Percentiles rank a stretch among this genome's conserved stretches.
Evolutionary conservation across 2,888 invertebrate genomes (phyloP).

Genomic region (Pyrochroa serraticornis): DNA sequence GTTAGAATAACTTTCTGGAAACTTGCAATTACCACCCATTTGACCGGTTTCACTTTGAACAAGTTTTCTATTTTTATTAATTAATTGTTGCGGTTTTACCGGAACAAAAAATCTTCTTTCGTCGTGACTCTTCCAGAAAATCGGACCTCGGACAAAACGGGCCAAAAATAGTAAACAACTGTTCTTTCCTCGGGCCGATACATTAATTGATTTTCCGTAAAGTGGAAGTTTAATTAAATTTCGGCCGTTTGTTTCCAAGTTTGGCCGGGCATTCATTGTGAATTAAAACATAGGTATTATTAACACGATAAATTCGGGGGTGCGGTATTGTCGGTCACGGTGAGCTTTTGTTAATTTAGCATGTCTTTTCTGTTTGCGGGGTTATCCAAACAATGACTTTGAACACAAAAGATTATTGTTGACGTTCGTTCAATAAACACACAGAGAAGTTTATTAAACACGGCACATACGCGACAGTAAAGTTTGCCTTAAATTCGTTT

Average conservation of each 20-base stretch:
- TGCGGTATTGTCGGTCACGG: slow-evolving; percentile 15
- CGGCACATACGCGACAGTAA: no score
- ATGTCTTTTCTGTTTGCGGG: slow-evolving; percentile 1
- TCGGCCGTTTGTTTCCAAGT: slow-evolving; percentile 22
- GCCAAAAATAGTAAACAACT: no score
- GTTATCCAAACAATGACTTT: slow-evolving; percentile 12
- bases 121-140: no score
- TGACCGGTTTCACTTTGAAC: no score
- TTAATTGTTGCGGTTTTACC: no score
- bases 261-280: slow-evolving; percentile 8
- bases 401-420: not conserved
- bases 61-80: no score
- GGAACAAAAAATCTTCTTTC: no score
- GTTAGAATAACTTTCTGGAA: no score
- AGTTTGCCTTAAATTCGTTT: no score
- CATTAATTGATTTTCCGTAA: slow-evolving; percentile 16
- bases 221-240: slow-evolving; percentile 24
- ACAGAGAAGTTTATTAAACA: not conserved
- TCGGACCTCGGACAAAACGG: no score
- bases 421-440: not conserved
- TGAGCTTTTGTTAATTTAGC: slow-evolving; percentile 22
- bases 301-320: slow-evolving; percentile 11
- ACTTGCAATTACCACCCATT: no score
- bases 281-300: slow-evolving; percentile 19
- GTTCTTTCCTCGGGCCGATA: slow-evolving; percentile 6